Conservation (phyloP, 2,113 vertebrate species). For the Irena cyanogastra region DNA sequence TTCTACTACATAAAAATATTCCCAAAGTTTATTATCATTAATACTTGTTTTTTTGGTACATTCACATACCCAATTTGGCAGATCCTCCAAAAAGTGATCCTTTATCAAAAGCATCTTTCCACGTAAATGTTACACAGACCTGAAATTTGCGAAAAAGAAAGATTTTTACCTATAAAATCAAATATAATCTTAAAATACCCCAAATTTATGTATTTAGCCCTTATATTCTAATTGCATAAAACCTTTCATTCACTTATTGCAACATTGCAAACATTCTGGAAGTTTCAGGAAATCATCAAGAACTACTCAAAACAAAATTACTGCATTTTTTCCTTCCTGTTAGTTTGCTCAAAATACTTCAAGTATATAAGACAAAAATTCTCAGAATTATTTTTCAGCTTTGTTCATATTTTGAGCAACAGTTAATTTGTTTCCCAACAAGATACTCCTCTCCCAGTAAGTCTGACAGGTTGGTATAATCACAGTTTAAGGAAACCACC, state of each 20-base stretch:
- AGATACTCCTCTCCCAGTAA: neutral
- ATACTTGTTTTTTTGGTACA: neutral
- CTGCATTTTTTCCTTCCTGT: neutral
- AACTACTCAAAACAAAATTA: neutral
- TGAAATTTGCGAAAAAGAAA: conserved; percentile 53
- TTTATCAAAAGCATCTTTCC: conserved; percentile 99
- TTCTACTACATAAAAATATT: neutral
- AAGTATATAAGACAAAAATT: neutral
- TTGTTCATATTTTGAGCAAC: neutral
- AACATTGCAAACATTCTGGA: neutral
- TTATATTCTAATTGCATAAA: neutral
- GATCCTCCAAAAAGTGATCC: conserved; percentile 96
- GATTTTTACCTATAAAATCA: neutral
- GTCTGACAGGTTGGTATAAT: neutral
- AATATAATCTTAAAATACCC: neutral
- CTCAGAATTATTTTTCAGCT: neutral
- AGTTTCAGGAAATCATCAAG: neutral
- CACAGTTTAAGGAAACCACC: neutral
- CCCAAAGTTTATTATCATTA: neutral
- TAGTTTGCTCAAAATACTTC: neutral
- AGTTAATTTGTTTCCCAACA: neutral
- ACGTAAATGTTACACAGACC: conserved; percentile 96
- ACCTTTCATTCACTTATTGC: neutral
- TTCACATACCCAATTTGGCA: conserved; percentile 88
- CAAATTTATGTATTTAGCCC: neutral